A percentile compares a stretch with the other conserved stretches of the same genome.
Conservation (phyloP, 2,888 invertebrate genomes). For the Tinea trinotella region DNA sequence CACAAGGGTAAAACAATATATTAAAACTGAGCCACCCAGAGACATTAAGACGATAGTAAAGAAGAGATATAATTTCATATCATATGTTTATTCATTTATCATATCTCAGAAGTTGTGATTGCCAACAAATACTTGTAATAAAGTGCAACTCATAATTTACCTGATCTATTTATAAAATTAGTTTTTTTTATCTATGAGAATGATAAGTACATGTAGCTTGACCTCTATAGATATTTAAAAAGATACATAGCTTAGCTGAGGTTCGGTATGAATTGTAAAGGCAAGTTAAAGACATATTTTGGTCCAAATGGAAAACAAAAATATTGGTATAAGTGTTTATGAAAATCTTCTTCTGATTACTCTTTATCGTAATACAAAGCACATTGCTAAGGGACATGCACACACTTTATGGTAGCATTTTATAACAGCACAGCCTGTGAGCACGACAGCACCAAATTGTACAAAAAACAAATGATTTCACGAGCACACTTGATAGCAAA, state of each 20-base stretch:
- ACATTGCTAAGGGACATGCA: slow-evolving; percentile 49
- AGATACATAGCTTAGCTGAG: too few species aligned
- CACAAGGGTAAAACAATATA: too few species aligned
- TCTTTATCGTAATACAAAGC: slow-evolving; percentile 50
- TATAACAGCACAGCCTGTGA: slow-evolving; percentile 61
- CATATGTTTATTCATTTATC: not conserved
- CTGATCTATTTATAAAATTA: too few species aligned
- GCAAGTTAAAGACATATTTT: too few species aligned
- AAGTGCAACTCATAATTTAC: not conserved
- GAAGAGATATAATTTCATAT: not conserved
- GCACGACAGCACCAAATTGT: slow-evolving; percentile 61
- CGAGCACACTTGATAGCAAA: slow-evolving; percentile 19
- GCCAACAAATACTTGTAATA: not conserved
- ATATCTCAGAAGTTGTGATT: not conserved
- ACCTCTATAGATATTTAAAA: too few species aligned
- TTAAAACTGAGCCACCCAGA: too few species aligned
- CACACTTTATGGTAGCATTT: slow-evolving; percentile 36
- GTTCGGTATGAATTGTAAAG: too few species aligned
- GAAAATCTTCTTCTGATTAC: slow-evolving; percentile 7
- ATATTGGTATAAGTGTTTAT: slow-evolving; percentile 12
- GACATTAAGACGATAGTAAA: not conserved
- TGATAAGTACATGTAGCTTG: too few species aligned
- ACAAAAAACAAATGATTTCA: slow-evolving; percentile 24
- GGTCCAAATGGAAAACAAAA: too few species aligned
- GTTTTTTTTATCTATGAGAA: too few species aligned